phyloP scores from a whole-genome alignment of 2,888 invertebrate species.

The Dasysyrphus albostriatus region DNA sequence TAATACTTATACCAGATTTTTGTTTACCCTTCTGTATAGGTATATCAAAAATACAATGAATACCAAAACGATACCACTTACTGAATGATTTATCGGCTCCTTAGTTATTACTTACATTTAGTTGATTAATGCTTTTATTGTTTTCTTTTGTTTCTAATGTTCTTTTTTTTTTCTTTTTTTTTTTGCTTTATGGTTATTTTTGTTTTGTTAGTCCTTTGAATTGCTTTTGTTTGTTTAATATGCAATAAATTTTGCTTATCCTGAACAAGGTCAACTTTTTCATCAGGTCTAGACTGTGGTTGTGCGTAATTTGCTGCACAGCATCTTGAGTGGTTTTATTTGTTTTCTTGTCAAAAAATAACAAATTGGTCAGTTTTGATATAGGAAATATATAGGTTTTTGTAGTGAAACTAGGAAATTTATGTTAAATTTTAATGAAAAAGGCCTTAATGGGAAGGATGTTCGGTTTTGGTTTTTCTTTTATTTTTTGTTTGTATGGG shows the following conservation, averaged over 20 bases:
- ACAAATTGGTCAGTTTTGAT: constrained; percentile 35
- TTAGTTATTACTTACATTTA: constrained; percentile 74
- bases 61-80: constrained; percentile 69
- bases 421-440: constrained; percentile 40
- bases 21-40: constrained; percentile 58
- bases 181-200: too few relatives aligned
- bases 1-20: neutral
- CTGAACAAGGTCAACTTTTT: constrained; percentile 48
- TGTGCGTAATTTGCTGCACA: constrained; percentile 35
- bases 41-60: constrained; percentile 53
- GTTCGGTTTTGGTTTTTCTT: neutral
- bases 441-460: neutral
- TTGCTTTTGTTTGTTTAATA: constrained; percentile 37
- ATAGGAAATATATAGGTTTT: neutral
- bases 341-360: constrained; percentile 39
- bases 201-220: constrained; percentile 38
- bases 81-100: constrained; percentile 67
- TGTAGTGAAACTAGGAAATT: constrained; percentile 21
- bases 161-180: too few relatives aligned
- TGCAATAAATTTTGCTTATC: constrained; percentile 55
- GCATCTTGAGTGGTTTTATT: constrained; percentile 43
- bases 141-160: constrained; percentile 44
- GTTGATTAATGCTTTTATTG: constrained; percentile 75
- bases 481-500: too few relatives aligned
- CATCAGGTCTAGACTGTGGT: constrained; percentile 48